These are phyloP conservation scores for Alauda arvensis DNA, from an alignment of 2,797 vertebrate species.

Conservation along the genomic window DNA sequence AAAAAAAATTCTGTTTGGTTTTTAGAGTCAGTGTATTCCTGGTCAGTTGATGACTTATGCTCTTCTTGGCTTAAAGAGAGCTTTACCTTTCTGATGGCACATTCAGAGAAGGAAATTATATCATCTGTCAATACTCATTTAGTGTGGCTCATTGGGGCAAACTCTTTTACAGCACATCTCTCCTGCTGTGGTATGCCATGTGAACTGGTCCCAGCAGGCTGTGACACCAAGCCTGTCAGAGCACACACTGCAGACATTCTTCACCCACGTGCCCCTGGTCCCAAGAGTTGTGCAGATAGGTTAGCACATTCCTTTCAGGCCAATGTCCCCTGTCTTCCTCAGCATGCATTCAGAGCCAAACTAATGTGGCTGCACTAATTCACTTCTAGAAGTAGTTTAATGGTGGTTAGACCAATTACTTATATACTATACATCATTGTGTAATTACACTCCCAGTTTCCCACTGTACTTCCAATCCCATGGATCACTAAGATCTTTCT, in stretches of 20 bases:
- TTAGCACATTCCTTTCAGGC: neutral
- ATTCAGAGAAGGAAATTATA: neutral
- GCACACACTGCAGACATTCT: neutral
- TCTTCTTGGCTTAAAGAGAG: neutral
- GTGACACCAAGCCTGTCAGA: neutral
- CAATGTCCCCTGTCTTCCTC: neutral
- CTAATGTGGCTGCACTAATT: neutral
- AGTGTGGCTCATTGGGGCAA: neutral
- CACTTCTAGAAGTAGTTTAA: neutral
- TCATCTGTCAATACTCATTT: neutral
- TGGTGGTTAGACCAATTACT: neutral
- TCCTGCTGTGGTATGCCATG: neutral
- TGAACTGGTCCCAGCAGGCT: neutral
- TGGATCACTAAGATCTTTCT: neutral
- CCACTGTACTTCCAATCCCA: neutral
- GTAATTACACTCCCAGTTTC: neutral
- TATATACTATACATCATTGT: neutral
- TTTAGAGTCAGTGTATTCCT: neutral
- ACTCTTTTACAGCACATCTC: neutral
- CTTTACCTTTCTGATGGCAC: neutral
- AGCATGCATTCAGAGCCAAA: neutral
- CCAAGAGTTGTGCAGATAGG: neutral
- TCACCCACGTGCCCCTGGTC: fast-evolving
- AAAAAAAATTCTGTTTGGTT: neutral
- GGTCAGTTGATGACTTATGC: neutral